A percentile compares a stretch with the other conserved stretches of the same genome.
phyloP scores from a whole-genome alignment of 2,888 invertebrate genomes.

The Thelaira solivaga region DNA sequence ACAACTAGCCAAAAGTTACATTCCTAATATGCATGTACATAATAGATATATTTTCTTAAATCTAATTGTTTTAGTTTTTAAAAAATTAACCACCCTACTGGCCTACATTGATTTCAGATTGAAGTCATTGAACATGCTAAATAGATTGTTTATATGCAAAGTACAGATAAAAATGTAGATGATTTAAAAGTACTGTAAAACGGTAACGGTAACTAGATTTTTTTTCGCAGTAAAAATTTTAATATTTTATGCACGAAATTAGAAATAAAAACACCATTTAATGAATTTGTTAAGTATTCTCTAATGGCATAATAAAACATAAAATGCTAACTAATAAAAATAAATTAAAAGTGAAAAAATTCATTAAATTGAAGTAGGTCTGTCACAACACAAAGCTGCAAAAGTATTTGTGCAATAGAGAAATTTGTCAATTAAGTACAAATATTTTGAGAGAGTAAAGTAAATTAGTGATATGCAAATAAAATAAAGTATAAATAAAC shows the following conservation, averaged over 20 bases:
- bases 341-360: no score
- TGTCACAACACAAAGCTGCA: no score
- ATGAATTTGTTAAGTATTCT: slow-evolving; percentile 43
- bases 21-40: no score
- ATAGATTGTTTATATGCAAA: neutral
- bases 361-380: no score
- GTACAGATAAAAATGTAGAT: slow-evolving; percentile 24
- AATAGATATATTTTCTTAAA: slow-evolving; percentile 8
- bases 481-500: neutral
- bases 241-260: no score
- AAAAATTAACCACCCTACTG: slow-evolving; percentile 28
- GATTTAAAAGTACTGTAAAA: neutral
- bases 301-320: slow-evolving; percentile 49
- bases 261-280: neutral
- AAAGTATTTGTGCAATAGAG: neutral
- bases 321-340: slow-evolving; percentile 25
- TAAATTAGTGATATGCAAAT: neutral
- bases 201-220: slow-evolving; percentile 8
- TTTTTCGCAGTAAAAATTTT: no score
- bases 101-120: slow-evolving; percentile 30
- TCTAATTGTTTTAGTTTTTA: slow-evolving; percentile 19
- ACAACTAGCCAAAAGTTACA: no score
- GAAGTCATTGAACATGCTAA: slow-evolving; percentile 41
- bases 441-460: neutral
- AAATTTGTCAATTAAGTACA: neutral